Percentiles rank a stretch among this genome's conserved stretches.
Evolutionary conservation across 2,797 vertebrate genomes (phyloP).

Genomic region (Spea hammondii): DNA sequence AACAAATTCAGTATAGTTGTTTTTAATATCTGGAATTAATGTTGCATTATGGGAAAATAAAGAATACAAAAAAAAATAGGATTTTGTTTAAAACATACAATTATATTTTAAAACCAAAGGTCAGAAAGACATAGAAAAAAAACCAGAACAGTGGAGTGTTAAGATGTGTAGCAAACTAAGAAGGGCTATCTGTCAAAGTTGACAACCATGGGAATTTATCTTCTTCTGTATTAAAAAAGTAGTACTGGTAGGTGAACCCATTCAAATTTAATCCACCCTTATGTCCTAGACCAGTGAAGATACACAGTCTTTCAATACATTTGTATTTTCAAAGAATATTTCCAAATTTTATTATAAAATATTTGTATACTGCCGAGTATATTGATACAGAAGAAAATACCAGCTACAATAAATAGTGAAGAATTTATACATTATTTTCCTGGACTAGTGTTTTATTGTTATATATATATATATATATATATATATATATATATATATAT

Average conservation of each 20-base stretch:
- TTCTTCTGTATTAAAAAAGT: conserved; percentile 38
- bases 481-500: no score
- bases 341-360: background rate
- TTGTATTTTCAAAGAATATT: conserved; percentile 28
- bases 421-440: no score
- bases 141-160: conserved; percentile 33
- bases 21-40: conserved; percentile 61
- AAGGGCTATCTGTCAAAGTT: conserved; percentile 49
- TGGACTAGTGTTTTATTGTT: no score
- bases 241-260: conserved; percentile 36
- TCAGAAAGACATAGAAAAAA: conserved; percentile 28
- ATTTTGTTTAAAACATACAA: conserved; percentile 22
- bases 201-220: conserved; percentile 49
- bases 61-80: conserved; percentile 7
- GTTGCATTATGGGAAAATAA: conserved; percentile 37
- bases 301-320: conserved; percentile 4
- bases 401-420: no score
- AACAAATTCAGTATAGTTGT: conserved; percentile 71
- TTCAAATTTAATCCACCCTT: conserved; percentile 27
- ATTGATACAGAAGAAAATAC: no score
- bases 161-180: conserved; percentile 27
- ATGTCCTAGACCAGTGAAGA: conserved; percentile 36
- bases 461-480: no score
- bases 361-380: no score
- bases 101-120: conserved; percentile 45